A percentile compares a stretch with the other conserved stretches of the same genome.
phyloP scores from a whole-genome alignment of 2,797 vertebrate species.

The Setipinna tenuifilis region DNA sequence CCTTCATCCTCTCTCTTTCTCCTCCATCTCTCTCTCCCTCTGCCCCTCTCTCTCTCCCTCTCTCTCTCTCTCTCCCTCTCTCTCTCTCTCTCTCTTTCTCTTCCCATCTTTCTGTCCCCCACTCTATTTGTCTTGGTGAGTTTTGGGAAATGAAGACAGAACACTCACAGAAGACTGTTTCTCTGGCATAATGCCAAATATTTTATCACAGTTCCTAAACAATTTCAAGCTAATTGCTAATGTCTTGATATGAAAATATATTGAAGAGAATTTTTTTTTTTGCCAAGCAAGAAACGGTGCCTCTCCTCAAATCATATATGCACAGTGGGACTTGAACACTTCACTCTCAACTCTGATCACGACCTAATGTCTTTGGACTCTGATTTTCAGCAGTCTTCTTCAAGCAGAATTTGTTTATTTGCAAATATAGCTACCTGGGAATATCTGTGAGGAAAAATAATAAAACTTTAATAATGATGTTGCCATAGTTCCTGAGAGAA shows the following conservation, averaged over 20 bases:
- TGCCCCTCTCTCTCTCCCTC: background rate
- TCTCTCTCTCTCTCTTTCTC: too few relatives aligned
- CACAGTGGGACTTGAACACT: background rate
- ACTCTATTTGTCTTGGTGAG: background rate
- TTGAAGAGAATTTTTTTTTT: constrained; percentile 59
- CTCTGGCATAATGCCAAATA: constrained; percentile 66
- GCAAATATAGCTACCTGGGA: background rate
- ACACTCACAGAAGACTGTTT: constrained; percentile 62
- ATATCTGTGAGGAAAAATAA: background rate
- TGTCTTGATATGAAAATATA: constrained; percentile 66
- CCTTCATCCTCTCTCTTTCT: background rate
- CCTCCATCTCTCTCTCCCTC: background rate
- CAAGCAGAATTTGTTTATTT: background rate
- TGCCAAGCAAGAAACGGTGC: constrained; percentile 34
- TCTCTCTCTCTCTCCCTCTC: too few relatives aligned
- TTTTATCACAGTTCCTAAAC: constrained; percentile 79
- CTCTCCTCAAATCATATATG: constrained; percentile 33
- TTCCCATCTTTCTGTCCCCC: too few relatives aligned
- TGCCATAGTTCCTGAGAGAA: background rate
- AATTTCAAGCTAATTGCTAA: constrained; percentile 78
- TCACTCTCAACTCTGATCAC: background rate
- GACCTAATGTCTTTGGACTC: background rate
- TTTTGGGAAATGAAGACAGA: constrained; percentile 55
- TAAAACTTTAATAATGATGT: background rate
- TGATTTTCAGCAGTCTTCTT: background rate